These are phyloP conservation scores for Hippocampus zosterae DNA, from an alignment of 2,113 vertebrate genomes.

Conservation along the genomic window DNA sequence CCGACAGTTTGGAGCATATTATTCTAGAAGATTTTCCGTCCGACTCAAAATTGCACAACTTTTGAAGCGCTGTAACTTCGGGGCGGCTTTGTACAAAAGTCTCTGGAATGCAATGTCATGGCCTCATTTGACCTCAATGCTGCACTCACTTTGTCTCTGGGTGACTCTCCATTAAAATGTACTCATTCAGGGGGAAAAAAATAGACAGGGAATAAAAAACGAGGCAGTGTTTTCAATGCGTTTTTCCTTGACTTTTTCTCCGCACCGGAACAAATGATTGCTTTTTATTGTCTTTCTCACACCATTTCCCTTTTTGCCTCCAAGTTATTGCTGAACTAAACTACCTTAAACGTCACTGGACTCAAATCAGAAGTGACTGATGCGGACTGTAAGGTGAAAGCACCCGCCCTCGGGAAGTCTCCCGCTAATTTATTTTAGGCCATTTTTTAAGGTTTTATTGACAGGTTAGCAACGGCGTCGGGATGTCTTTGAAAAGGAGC, in stretches of 20 bases:
- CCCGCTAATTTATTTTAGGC: slow-evolving; percentile 11
- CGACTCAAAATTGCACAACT: not conserved
- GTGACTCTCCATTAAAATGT: slow-evolving; percentile 5
- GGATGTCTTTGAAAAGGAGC: slow-evolving; percentile 64
- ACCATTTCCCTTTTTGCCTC: slow-evolving; percentile 13
- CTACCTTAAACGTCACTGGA: slow-evolving; percentile 14
- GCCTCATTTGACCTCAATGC: slow-evolving; percentile 5
- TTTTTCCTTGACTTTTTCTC: not conserved
- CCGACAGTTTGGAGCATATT: not conserved
- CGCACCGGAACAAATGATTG: not conserved
- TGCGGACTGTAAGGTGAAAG: slow-evolving; percentile 10
- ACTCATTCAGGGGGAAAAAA: slow-evolving; percentile 4
- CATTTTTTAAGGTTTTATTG: slow-evolving; percentile 48
- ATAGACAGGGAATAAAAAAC: slow-evolving; percentile 6
- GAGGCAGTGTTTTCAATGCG: not conserved
- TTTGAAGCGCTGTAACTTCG: not conserved
- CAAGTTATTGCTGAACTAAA: slow-evolving; percentile 33
- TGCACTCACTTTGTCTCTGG: not conserved
- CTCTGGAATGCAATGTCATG: not conserved
- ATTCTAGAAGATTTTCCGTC: not conserved
- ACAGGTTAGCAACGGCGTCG: slow-evolving; percentile 46
- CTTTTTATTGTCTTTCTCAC: slow-evolving; percentile 13
- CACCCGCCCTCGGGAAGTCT: slow-evolving; percentile 19
- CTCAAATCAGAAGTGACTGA: slow-evolving; percentile 36
- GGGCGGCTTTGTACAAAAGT: slow-evolving; percentile 1